A percentile compares a stretch with the other conserved stretches of the same genome.
phyloP scores from a whole-genome alignment of 2,113 vertebrate species.

The Glareola pratincola region DNA sequence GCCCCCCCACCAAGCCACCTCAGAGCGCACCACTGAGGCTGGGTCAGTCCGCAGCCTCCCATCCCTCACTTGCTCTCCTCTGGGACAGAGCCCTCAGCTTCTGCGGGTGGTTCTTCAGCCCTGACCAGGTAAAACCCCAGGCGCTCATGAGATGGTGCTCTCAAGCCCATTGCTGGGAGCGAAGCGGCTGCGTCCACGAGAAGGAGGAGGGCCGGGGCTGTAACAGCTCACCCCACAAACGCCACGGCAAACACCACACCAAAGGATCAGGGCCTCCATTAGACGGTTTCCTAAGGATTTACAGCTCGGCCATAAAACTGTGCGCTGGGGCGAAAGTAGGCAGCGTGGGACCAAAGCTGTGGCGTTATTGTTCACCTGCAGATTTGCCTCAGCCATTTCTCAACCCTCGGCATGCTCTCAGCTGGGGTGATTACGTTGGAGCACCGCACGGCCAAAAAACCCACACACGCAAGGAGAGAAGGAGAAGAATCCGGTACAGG shows the following conservation, averaged over 20 bases:
- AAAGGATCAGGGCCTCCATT: not conserved
- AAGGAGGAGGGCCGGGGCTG: not conserved
- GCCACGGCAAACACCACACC: not conserved
- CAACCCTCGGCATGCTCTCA: not conserved
- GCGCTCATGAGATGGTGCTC: not conserved
- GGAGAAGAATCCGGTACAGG: not conserved
- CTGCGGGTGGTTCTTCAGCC: not conserved
- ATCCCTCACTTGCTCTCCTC: not conserved
- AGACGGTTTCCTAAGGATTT: not conserved
- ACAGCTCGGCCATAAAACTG: not conserved
- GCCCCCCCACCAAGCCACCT: not conserved
- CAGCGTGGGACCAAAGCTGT: not conserved
- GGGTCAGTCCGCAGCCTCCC: not conserved
- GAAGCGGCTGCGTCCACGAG: accelerated
- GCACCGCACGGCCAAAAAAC: not conserved
- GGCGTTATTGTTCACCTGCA: not conserved
- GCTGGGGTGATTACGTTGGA: not conserved
- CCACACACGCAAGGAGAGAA: not conserved
- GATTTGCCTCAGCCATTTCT: not conserved
- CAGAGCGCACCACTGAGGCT: too few species aligned
- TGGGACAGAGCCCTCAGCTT: not conserved
- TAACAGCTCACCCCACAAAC: not conserved
- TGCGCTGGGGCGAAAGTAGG: not conserved
- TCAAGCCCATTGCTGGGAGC: not conserved
- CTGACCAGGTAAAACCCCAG: not conserved